Evolutionary conservation across 1,140 invertebrate genomes (phyloP).

Genomic region (Drosophila serrata): DNA sequence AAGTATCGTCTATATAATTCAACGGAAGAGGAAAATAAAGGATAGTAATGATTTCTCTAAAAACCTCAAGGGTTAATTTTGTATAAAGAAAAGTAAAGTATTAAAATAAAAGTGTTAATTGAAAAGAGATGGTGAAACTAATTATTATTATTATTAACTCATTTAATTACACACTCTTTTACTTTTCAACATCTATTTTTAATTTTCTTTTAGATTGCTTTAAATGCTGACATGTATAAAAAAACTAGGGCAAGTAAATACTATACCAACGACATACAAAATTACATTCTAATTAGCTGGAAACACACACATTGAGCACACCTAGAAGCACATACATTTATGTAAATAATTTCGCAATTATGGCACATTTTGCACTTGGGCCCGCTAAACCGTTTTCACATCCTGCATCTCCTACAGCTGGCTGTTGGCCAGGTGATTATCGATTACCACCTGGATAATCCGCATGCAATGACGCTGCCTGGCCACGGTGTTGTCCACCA

Average conservation of each 20-base stretch:
- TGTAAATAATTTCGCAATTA: slow-evolving; percentile 9
- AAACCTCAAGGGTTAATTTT: not conserved
- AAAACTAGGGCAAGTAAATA: slow-evolving; percentile 38
- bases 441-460: slow-evolving; percentile 78
- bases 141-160: too few species aligned
- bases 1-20: slow-evolving; percentile 15
- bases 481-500: slow-evolving; percentile 78
- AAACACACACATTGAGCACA: slow-evolving; percentile 40
- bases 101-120: not conserved
- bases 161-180: not conserved
- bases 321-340: slow-evolving; percentile 37
- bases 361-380: slow-evolving; percentile 15
- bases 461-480: slow-evolving; percentile 77
- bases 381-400: slow-evolving; percentile 16
- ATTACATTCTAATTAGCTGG: slow-evolving; percentile 29
- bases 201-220: slow-evolving; percentile 2
- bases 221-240: slow-evolving; percentile 48
- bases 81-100: too few species aligned
- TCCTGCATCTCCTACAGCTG: slow-evolving; percentile 47
- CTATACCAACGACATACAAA: slow-evolving; percentile 39
- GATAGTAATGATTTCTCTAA: not conserved
- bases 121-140: too few species aligned
- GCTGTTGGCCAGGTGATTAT: slow-evolving; percentile 75
- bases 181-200: slow-evolving; percentile 18
- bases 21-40: too few species aligned